Conservation (phyloP, 2,113 vertebrate species). For the Coregonus clupeaformis region DNA sequence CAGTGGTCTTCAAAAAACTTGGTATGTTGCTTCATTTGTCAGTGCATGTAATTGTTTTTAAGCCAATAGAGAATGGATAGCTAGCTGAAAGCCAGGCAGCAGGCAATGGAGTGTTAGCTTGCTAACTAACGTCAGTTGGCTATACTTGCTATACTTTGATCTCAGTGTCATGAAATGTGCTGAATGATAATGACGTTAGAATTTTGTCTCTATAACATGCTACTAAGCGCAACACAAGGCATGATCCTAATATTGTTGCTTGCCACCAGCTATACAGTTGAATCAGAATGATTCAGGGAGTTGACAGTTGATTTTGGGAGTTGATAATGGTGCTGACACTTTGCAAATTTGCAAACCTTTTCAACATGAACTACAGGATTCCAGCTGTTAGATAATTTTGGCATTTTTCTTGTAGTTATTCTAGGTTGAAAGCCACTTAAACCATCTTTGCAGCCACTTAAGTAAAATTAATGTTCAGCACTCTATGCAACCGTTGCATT, state of each 20-base stretch:
- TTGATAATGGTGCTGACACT: background rate
- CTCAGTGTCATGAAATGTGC: background rate
- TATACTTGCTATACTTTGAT: background rate
- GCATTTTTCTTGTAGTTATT: background rate
- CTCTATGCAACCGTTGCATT: background rate
- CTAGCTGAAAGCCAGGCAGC: background rate
- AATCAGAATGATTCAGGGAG: too few relatives aligned
- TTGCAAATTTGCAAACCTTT: background rate
- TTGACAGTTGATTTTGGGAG: too few relatives aligned
- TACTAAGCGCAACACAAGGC: too few relatives aligned
- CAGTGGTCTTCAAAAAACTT: background rate
- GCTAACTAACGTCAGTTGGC: background rate
- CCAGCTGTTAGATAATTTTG: background rate
- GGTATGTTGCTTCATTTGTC: constrained; percentile 15
- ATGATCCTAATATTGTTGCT: background rate
- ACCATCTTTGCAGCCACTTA: too few relatives aligned
- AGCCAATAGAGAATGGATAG: background rate
- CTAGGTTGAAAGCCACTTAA: too few relatives aligned
- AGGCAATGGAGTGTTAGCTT: background rate
- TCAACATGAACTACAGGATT: background rate
- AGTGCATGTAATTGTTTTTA: background rate
- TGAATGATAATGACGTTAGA: background rate
- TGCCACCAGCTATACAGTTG: background rate
- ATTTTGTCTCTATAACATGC: background rate
- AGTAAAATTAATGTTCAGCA: too few relatives aligned